Conservation (phyloP, 1,140 invertebrate species). For the Penaeus vannamei region DNA sequence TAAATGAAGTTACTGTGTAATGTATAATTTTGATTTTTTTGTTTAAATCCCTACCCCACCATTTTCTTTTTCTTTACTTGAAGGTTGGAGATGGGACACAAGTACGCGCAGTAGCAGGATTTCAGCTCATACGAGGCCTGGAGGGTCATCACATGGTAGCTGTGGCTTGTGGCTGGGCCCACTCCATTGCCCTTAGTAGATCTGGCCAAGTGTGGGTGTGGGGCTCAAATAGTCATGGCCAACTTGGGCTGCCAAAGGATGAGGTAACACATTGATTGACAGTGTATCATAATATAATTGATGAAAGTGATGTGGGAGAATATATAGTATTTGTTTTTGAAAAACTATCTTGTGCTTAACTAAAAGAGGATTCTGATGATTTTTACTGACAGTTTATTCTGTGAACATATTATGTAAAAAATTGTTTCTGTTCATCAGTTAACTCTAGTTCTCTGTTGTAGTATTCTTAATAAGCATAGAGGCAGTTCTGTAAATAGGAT, state of each 20-base stretch:
- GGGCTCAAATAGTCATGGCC: constrained; percentile 70
- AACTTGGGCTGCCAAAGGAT: constrained; percentile 69
- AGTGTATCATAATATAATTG: not conserved
- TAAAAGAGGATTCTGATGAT: too few species aligned
- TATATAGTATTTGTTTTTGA: too few species aligned
- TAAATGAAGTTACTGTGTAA: not conserved
- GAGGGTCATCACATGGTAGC: constrained; percentile 74
- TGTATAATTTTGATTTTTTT: not conserved
- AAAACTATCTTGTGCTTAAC: too few species aligned
- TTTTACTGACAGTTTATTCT: too few species aligned
- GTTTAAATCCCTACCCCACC: not conserved
- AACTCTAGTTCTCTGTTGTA: too few species aligned
- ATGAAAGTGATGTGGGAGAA: too few species aligned
- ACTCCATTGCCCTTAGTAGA: constrained; percentile 72
- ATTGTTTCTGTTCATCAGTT: too few species aligned
- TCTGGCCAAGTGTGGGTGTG: constrained; percentile 69
- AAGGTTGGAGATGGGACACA: constrained; percentile 68
- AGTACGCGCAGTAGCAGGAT: constrained; percentile 70
- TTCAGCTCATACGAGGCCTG: constrained; percentile 73
- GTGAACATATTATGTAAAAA: too few species aligned
- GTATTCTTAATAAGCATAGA: too few species aligned
- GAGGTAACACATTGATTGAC: constrained; percentile 47
- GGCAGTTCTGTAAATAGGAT: too few species aligned
- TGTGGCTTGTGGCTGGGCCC: constrained; percentile 72
- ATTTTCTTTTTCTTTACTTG: not conserved